Percentiles rank a stretch among this genome's conserved stretches.
Conservation (phyloP, 2,888 invertebrate genomes). For the Philereme transversata region DNA sequence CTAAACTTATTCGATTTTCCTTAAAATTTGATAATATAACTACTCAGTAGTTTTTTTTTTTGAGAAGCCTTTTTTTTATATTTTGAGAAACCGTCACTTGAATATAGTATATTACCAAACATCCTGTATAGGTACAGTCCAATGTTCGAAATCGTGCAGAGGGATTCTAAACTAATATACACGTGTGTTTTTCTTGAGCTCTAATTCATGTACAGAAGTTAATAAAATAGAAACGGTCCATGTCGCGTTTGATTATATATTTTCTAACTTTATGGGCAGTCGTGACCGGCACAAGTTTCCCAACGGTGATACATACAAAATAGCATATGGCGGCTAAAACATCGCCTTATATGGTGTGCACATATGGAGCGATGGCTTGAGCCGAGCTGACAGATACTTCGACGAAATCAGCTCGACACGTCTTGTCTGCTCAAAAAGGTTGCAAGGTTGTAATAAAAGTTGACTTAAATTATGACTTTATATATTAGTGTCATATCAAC, state of each 20-base stretch:
- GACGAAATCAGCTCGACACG: conserved; percentile 57
- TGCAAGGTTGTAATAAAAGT: conserved; percentile 3
- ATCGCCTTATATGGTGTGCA: conserved; percentile 63
- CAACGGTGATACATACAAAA: conserved; percentile 51
- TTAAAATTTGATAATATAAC: no score
- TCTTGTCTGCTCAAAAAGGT: conserved; percentile 26
- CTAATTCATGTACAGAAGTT: no score
- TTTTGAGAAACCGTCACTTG: no score
- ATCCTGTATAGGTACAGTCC: no score
- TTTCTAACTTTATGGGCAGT: conserved; percentile 39
- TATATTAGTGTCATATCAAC: conserved; percentile 15
- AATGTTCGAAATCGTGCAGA: no score
- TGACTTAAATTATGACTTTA: conserved; percentile 30
- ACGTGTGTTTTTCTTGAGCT: no score
- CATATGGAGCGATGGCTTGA: conserved; percentile 57
- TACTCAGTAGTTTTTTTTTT: no score
- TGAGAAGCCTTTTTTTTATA: no score
- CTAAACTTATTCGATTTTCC: no score
- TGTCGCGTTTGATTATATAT: conserved; percentile 11
- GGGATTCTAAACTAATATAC: no score
- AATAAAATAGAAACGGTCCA: neutral
- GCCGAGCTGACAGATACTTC: conserved; percentile 56
- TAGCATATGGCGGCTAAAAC: conserved; percentile 76
- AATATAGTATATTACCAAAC: no score
- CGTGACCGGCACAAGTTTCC: conserved; percentile 48